phyloP scores from a whole-genome alignment of 2,888 invertebrate genomes.

The Tryphoninae sp. region DNA sequence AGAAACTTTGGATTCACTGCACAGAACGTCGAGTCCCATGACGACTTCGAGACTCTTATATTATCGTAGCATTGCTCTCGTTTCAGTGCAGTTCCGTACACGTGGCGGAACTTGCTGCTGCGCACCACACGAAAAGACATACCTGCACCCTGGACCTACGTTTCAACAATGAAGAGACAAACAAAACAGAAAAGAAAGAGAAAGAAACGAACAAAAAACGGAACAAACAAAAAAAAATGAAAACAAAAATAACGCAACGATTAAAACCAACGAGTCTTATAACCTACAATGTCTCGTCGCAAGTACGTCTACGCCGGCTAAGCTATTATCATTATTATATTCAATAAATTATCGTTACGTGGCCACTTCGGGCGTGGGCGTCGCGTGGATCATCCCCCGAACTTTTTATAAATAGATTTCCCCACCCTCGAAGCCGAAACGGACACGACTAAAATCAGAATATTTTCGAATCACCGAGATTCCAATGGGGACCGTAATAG shows the following conservation, averaged over 20 bases:
- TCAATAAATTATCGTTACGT: slow-evolving; percentile 77
- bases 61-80: slow-evolving; percentile 99
- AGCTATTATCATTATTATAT: slow-evolving; percentile 69
- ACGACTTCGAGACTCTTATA: slow-evolving; percentile 97
- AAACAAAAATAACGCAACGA: slow-evolving; percentile 36
- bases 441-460: slow-evolving; percentile 77
- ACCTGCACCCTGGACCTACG: slow-evolving; percentile 71
- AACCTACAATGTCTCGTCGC: slow-evolving; percentile 66
- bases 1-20: slow-evolving; percentile 99
- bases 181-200: slow-evolving; percentile 30
- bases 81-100: slow-evolving; percentile 94
- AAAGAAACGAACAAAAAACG: slow-evolving; percentile 14
- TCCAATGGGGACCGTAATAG: slow-evolving; percentile 65
- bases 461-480: slow-evolving; percentile 76
- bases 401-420: slow-evolving; percentile 77
- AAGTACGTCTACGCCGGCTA: slow-evolving; percentile 63
- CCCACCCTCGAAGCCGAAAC: slow-evolving; percentile 73
- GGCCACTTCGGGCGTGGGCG: slow-evolving; percentile 77
- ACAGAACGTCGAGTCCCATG: slow-evolving; percentile 99
- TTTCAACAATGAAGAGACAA: slow-evolving; percentile 45
- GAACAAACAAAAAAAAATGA: slow-evolving; percentile 26
- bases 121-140: slow-evolving; percentile 99
- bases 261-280: slow-evolving; percentile 61
- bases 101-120: slow-evolving; percentile 99
- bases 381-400: slow-evolving; percentile 79